Conservation (phyloP, 1,140 invertebrate genomes). For the Samia ricini region DNA sequence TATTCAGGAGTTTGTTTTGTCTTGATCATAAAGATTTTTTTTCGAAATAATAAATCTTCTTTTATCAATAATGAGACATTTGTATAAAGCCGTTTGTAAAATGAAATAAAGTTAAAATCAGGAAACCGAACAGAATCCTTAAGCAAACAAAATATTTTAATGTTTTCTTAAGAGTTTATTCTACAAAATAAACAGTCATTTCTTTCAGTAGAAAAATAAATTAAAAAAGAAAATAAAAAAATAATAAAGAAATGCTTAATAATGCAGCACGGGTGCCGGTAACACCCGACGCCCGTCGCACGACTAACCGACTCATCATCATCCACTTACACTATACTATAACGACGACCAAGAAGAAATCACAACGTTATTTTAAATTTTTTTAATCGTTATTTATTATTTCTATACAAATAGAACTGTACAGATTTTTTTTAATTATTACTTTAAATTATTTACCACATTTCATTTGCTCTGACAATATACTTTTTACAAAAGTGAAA, state of each 20-base stretch:
- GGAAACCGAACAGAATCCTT: slow-evolving; percentile 16
- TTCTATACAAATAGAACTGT: slow-evolving; percentile 79
- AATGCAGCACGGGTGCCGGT: slow-evolving; percentile 35
- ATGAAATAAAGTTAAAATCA: background rate
- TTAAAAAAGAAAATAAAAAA: slow-evolving; percentile 66
- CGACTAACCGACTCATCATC: slow-evolving; percentile 32
- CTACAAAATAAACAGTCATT: slow-evolving; percentile 74
- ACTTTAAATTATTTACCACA: slow-evolving; percentile 68
- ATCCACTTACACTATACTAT: slow-evolving; percentile 47
- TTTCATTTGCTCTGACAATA: slow-evolving; percentile 73
- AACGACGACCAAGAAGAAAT: slow-evolving; percentile 66
- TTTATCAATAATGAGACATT: no score
- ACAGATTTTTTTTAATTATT: slow-evolving; percentile 60
- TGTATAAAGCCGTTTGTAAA: background rate
- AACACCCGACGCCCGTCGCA: slow-evolving; percentile 36
- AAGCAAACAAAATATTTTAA: slow-evolving; percentile 68
- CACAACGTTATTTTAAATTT: slow-evolving; percentile 71
- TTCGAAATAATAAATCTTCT: no score
- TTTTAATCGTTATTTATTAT: slow-evolving; percentile 78
- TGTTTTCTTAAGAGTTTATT: slow-evolving; percentile 73
- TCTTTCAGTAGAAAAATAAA: slow-evolving; percentile 68
- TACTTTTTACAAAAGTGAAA: slow-evolving; percentile 79
- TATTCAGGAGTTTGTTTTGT: no score
- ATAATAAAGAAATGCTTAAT: slow-evolving; percentile 56
- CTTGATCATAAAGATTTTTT: no score